Base-by-base conservation (phyloP, 2,113 vertebrate genomes). In the Lipotes vexillifer region DNA sequence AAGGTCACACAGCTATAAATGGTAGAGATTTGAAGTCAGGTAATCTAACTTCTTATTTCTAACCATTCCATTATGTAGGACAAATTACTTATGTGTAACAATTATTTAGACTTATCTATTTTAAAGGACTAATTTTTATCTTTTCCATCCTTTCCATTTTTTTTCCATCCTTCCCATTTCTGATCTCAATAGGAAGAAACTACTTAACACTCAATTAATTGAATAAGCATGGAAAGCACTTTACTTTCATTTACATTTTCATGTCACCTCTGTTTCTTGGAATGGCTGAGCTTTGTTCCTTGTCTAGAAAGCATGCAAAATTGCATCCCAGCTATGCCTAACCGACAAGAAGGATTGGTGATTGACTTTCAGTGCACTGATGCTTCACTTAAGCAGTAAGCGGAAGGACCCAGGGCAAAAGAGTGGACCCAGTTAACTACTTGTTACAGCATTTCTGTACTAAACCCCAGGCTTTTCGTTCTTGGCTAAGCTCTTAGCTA, bases 201-300 rank as follows among this genome's bases (percentile, higher is more conserved):
- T 49, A 93, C 82, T 96, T 94, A 93, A 93, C 44, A 75, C 71
- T 80, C 31, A 36, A 85, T 97, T 96, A 96, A 87, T 84, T 92
- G 87, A 93, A 77, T 90, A 94, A 92, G 63, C 38, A 10, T 7
- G 11, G 44, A 66, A 87, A 80, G 49, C 63, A 6, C 44, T 71
- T 38, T 17, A 14, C 17, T 90, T 88, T 86, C 65, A 68, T 94
- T 90, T 85, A 31, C 55, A 93, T 91, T 88, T 90, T 8, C 20
- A 14, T 55, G 44, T 55, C 49, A 86, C 46, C 41, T 82, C 55
- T 92, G 74, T 31, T 81, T 89, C 49, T 25, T 80, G 36, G 72
- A 65, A 91, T 36, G 74, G 78, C 36, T 80, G 82, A 52, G 84
- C 59, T 92, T 66, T 90, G 36, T 84, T 87, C n/a, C 74, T 77